Evolutionary conservation across 2,888 invertebrate genomes (phyloP), one percentile per base, ranked within the genome.

Genomic region (Furcula furcula): DNA sequence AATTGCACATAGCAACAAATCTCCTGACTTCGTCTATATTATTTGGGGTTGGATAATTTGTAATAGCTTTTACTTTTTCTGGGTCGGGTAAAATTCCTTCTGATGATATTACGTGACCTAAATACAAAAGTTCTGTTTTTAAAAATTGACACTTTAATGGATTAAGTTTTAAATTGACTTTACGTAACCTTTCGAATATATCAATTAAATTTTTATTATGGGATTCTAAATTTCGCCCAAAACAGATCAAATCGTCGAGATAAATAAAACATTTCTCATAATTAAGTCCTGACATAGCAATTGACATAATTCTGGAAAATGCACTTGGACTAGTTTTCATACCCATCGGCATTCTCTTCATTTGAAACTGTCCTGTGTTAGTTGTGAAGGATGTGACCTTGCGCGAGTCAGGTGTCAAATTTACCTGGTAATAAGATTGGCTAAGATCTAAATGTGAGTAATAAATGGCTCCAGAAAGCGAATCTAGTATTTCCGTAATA

Each of bases 401-500:
- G 23, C 55, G 29, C 18, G 37, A 38, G 1, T 47, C 20, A 14
- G 27, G 14, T 7, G 29, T 16, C 19, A 47, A 38, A 1, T 22
- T 26, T 3, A 35, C 19, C 9, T 46, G 34, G 20, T 42, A 49
- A 27, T 26, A 46, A 2, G 45, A 32, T 39, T 48, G 44, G n/a
- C 30, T 13, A 6, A 48, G 19, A 31, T 53, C 49, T 15, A 45
- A 31, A 20, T 42, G 35, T 4, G 23, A 23, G 15, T 37, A 54
- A 13, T 48, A 50, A 2, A 49, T 10, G 6, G 15, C 11, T 6
- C 46, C 46, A 5, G 46, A 31, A 1, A 53, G 22, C 3, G 53
- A 45, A 11, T 53, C 47, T 30, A 53, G 32, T 3, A 49, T 49
- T 5, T 49, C 48, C 0, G 36, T 38, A n/a, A 49, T 47, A 31